Evolutionary conservation across 1,140 invertebrate species (phyloP), one percentile per base, ranked within the genome.

Genomic region (Euwallacea similis): DNA sequence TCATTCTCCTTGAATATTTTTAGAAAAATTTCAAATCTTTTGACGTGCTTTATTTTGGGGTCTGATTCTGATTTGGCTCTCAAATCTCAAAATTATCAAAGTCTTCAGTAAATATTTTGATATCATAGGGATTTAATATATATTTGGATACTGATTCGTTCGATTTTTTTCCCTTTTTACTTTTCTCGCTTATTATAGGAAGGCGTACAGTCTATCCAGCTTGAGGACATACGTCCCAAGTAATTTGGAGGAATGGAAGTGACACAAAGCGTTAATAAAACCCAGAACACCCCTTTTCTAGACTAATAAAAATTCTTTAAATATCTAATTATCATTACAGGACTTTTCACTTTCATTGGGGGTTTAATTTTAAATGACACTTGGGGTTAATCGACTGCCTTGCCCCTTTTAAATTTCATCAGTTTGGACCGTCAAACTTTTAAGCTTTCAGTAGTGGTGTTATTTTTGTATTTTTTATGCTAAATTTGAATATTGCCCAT

Each of bases 261-360:
- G 67, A 69, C 67, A 71, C 69, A 53, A 71, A 56, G 42, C 46
- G 55, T 66, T 66, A 71, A 71, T 71, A 61, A 71, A 71, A 65
- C 56, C 47, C 62, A 55, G 58, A 47, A 71, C 66, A 71, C 69
- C 69, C 70, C 55, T 67, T 72, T 72, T 72, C 70, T 66, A 67
- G 70, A 66, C 70, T 72, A 72, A 72, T 72, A 72, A 72, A 73
- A 73, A 64, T 73, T 73, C 71, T 73, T 73, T 69, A 73, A 73
- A 73, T 73, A 73, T 73, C 66, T 68, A 73, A 73, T 73, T 69
- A 73, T 73, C 72, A 69, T 73, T 69, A 73, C 72, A 73, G 72
- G 72, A 73, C 66, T 73, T 73, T 73, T 69, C 72, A 73, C 72
- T 73, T 73, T 73, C 72, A 69, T 73, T 69, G 61, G 70, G 70